Evolutionary conservation across 2,797 vertebrate species (phyloP).

Genomic region (Momotus momota): DNA sequence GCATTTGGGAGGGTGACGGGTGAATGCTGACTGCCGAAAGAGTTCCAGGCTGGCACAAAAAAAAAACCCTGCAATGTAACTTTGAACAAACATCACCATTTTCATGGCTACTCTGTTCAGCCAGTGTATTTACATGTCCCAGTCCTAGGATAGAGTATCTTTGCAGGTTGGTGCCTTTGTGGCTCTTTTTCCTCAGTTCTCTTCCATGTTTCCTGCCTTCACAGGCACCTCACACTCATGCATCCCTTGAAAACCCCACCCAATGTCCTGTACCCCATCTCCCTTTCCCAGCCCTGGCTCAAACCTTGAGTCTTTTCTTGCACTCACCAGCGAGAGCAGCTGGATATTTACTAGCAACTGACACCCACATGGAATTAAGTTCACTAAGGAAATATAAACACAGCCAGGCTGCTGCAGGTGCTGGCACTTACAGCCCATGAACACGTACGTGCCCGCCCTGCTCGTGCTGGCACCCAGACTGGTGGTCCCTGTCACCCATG

Average conservation of each 20-base stretch:
- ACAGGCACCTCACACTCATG: rapidly evolving
- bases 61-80: not conserved
- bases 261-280: not conserved
- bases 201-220: not conserved
- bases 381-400: not conserved
- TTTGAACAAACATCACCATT: not conserved
- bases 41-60: not conserved
- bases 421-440: not conserved
- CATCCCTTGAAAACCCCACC: not conserved
- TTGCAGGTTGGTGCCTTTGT: not conserved
- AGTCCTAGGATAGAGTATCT: not conserved
- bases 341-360: not conserved
- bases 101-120: not conserved
- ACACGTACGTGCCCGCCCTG: rapidly evolving
- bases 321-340: not conserved
- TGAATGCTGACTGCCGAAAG: not conserved
- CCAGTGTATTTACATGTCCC: not conserved
- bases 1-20: not conserved
- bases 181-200: not conserved
- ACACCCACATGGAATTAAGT: not conserved
- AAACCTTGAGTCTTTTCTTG: not conserved
- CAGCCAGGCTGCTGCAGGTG: not conserved
- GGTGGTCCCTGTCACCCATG: not conserved
- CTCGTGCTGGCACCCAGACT: not conserved
- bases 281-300: not conserved